Evolutionary conservation across 2,888 invertebrate species (phyloP), one percentile per base, ranked within the genome.

Genomic region (Bursaphelenchus okinawaensis): DNA sequence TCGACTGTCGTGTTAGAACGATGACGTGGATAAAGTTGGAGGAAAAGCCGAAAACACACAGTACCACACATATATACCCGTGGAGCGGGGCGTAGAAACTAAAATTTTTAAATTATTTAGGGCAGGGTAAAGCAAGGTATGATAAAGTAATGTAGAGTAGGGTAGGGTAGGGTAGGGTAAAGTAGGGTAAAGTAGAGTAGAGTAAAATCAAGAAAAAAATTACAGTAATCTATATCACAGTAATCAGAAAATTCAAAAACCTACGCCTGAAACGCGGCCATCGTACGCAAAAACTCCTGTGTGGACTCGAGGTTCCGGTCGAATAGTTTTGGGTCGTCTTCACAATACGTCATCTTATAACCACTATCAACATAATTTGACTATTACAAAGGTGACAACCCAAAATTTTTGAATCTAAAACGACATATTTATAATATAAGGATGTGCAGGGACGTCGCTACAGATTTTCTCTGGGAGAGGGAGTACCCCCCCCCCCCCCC

Each of bases 21-120:
- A 73, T 71, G 50, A 80, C 76, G 65, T 80, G 80, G 28, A 80
- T 75, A 22, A 75, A 63, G 65, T 80, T 80, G 12, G 79, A 77
- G 57, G 78, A 63, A 12, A 80, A 73, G 31, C 80, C 80, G 68
- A 80, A 80, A 31, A 80, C 64, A 59, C 80, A 80, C 12, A 80
- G 70, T n/a, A 75, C 64, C 24, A 79, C 72, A 63, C 79, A 79
- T 51, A 78, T 74, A 55, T 70, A 68, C 22, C 79, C 79, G 64
- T 79, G 79, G 60, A 79, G 74, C 24, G 78, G 79, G 3, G 68
- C 75, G 68, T 79, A 79, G 65, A 72, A 69, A 56, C 77, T 77
- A 66, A 55, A 72, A 20, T 40, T n/a, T n/a, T n/a, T n/a, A n/a
- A n/a, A n/a, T n/a, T n/a, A n/a, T n/a, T n/a, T n/a, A n/a, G n/a